Evolutionary conservation across 2,113 vertebrate genomes (phyloP), one percentile per base, ranked within the genome.

Genomic region (Agapornis roseicollis): DNA sequence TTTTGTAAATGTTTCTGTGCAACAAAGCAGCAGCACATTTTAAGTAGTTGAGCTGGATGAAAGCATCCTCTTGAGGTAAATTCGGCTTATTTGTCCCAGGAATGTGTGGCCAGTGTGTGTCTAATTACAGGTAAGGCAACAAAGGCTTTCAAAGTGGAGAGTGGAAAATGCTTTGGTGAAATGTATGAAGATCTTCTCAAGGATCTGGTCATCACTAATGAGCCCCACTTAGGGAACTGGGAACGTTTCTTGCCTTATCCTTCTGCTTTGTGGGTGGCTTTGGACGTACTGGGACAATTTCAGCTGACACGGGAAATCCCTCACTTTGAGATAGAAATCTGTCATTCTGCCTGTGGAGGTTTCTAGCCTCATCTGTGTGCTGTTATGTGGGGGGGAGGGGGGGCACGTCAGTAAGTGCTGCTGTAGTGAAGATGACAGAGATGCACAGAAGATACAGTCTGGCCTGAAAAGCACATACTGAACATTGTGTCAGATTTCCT

Each of bases 61-160:
- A 94, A 86, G 42, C 50, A 41, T 39, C 35, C 77, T 70, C 10
- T 80, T 88, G 84, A 92, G 92, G 86, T 89, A 80, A 84, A 86
- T 81, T 84, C 37, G 27, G 50, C 84, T 85, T 89, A 69, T 89
- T 93, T 96, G 78, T 85, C 84, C 71, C 77, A 60, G 85, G 89
- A 96, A 96, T 80, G 71, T 79, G 46, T 85, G 68, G 76, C 66
- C 87, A 85, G 66, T 92, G 63, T 50, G 35, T 80, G 63, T 80
- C 93, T 94, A 52, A 85, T 94, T 93, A 85, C 73, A 93, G 88
- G 89, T 87, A 89, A 91, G 52, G 37, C 90, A 84, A 22, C n/a
- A 70, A 61, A 93, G 71, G 50, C 81, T 96, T 95, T 96, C 63
- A 94, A n/a, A n/a, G n/a, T n/a, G n/a, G n/a, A 90, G 80, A 69